phyloP scores from a whole-genome alignment of 2,113 vertebrate genomes.

The Scalopus aquaticus region DNA sequence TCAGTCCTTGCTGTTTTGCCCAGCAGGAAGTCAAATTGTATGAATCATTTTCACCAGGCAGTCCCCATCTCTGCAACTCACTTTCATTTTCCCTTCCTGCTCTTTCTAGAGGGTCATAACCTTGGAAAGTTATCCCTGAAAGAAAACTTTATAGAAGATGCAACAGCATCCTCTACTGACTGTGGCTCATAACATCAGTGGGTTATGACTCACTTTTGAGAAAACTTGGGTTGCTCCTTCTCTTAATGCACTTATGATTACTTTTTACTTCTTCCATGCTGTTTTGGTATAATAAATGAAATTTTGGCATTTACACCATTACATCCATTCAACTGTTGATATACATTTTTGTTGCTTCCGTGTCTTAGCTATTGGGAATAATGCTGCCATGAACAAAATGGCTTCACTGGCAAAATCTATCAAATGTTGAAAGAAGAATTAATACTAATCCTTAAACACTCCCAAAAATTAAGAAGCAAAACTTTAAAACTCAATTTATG shows the following conservation, averaged over 20 bases:
- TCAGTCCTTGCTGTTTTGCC: background rate
- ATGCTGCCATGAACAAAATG: background rate
- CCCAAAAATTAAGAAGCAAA: background rate
- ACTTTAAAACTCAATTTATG: background rate
- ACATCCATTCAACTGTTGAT: background rate
- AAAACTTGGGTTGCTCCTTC: background rate
- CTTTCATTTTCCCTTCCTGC: conserved; percentile 47
- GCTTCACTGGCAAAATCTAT: background rate
- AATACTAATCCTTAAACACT: background rate
- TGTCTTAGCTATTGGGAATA: background rate
- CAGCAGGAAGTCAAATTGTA: conserved; percentile 37
- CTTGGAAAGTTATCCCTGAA: background rate
- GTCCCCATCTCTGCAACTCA: background rate
- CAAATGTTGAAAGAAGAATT: background rate
- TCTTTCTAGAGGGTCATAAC: conserved; percentile 14
- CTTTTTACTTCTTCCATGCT: background rate
- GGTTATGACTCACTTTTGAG: background rate
- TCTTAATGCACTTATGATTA: background rate
- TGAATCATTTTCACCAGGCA: conserved; percentile 46
- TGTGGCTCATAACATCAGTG: background rate
- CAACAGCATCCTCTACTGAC: conserved; percentile 75
- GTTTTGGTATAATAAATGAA: background rate
- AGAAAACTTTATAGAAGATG: background rate
- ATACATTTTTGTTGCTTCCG: background rate
- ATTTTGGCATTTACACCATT: background rate